These are phyloP conservation scores for Ciconia nigra DNA, from an alignment of 2,797 vertebrate species.

Conservation along the genomic window DNA sequence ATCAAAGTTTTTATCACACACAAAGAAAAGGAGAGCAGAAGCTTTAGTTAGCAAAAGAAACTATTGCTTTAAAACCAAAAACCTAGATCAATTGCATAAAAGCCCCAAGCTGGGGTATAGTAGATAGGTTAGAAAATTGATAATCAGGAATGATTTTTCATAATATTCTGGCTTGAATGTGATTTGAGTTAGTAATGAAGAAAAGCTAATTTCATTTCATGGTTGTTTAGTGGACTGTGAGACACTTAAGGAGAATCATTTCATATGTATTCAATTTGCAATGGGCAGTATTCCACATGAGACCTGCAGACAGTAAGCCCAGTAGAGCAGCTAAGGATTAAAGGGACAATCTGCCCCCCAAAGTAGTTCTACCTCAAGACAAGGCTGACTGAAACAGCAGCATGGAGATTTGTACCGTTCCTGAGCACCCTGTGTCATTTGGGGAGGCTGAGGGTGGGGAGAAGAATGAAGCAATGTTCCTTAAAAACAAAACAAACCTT, in stretches of 20 bases:
- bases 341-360: neutral
- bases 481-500: neutral
- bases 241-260: neutral
- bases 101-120: neutral
- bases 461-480: neutral
- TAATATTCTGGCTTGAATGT: neutral
- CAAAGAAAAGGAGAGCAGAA: neutral
- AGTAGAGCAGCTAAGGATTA: neutral
- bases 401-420: neutral
- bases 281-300: neutral
- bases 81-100: neutral
- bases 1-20: neutral
- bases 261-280: neutral
- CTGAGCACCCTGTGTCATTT: neutral
- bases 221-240: neutral
- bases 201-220: neutral
- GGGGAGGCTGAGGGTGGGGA: neutral
- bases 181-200: neutral
- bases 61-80: neutral
- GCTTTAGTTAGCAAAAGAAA: neutral
- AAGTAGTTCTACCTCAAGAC: neutral
- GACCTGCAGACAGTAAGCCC: neutral
- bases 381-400: neutral
- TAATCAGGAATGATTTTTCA: neutral
- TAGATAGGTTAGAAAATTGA: neutral